These are phyloP conservation scores for Nasonia oneida DNA, from an alignment of 2,888 invertebrate species.

Conservation along the genomic window DNA sequence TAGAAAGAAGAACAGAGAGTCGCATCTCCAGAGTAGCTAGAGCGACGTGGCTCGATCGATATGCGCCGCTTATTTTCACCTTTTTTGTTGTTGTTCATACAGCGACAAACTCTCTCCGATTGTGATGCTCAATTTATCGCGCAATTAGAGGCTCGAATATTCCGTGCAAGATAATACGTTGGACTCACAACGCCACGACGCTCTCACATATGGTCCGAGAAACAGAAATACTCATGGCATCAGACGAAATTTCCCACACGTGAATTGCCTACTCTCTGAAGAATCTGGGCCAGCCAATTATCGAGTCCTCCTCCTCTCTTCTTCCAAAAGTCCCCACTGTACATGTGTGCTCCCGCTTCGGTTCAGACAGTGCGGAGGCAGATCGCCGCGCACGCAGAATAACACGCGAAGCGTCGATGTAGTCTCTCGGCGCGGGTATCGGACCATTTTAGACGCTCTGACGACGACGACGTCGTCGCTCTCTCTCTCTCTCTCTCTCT, in stretches of 20 bases:
- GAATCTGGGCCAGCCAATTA: background rate
- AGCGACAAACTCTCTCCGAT: background rate
- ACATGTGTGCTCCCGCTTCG: background rate
- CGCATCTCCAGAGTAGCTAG: slow-evolving; percentile 11
- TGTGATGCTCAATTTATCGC: background rate
- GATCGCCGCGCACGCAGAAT: background rate
- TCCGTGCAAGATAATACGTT: no score
- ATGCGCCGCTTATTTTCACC: background rate
- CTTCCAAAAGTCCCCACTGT: background rate
- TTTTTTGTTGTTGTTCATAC: background rate
- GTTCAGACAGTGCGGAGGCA: background rate
- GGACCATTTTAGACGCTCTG: slow-evolving; percentile 13
- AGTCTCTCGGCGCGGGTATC: background rate
- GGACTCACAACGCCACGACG: background rate
- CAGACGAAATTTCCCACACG: background rate
- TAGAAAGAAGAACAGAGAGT: slow-evolving; percentile 27
- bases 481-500: no score
- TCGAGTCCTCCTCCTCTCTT: background rate
- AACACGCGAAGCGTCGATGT: background rate
- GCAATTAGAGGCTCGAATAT: no score
- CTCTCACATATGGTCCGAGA: background rate
- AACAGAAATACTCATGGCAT: background rate
- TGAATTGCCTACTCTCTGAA: background rate
- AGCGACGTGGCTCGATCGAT: slow-evolving; percentile 8
- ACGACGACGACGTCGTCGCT: background rate